These are phyloP conservation scores for Heterodera filipjevi DNA, from an alignment of 2,888 invertebrate genomes.

Conservation along the genomic window DNA sequence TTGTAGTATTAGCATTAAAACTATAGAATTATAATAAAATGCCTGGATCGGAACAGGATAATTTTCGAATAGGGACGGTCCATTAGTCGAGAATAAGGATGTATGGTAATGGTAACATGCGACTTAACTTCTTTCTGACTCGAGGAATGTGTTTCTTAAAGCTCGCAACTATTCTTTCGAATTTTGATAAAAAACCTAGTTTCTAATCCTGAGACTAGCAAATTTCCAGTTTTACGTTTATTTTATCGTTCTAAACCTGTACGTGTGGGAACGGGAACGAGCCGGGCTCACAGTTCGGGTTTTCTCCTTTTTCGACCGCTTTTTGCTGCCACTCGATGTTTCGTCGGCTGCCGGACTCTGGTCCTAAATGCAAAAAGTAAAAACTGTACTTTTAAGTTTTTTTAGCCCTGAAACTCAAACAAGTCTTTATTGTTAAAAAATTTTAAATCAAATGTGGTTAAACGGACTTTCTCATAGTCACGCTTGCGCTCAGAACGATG, in stretches of 20 bases:
- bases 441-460: neutral
- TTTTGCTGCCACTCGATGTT: neutral
- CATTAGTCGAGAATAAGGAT: too few species aligned
- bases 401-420: neutral
- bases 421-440: too few species aligned
- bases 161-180: too few species aligned
- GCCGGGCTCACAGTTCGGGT: conserved; percentile 11
- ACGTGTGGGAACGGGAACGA: conserved; percentile 27
- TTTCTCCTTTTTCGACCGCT: conserved; percentile 7
- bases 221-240: neutral
- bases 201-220: too few species aligned
- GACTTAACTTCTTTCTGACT: too few species aligned
- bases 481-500: conserved; percentile 4
- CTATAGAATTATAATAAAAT: too few species aligned
- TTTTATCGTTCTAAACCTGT: neutral
- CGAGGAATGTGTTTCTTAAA: too few species aligned
- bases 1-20: too few species aligned
- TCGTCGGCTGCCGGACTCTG: conserved; percentile 12
- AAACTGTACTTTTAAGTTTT: neutral
- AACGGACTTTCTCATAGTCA: neutral
- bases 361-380: conserved; percentile 8
- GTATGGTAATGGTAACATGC: too few species aligned
- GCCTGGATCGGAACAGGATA: too few species aligned
- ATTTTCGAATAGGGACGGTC: too few species aligned
- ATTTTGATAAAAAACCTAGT: too few species aligned